Percentiles rank a stretch among this genome's conserved stretches.
phyloP scores from a whole-genome alignment of 2,888 invertebrate genomes.

The Drosophila antonietae region DNA sequence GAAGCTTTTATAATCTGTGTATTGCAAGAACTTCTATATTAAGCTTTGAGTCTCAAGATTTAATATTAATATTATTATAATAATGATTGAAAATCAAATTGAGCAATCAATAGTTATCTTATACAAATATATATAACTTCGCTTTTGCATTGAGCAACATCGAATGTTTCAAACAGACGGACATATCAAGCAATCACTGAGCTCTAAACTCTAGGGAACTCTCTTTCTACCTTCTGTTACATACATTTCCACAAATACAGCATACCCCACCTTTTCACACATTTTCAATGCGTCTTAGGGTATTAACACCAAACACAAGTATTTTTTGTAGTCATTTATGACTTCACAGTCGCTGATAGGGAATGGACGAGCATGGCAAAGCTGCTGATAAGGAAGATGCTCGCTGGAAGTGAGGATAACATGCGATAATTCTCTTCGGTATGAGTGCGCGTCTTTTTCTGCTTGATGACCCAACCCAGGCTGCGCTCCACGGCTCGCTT shows the following conservation, averaged over 20 bases:
- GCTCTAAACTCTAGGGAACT: not conserved
- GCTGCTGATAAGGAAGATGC: slow-evolving; percentile 90
- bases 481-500: slow-evolving; percentile 97
- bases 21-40: not conserved
- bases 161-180: not conserved
- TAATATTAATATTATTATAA: not conserved
- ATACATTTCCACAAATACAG: not conserved
- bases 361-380: slow-evolving; percentile 87
- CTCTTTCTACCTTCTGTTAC: not conserved
- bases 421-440: slow-evolving; percentile 93
- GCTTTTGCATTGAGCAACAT: not conserved
- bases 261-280: not conserved
- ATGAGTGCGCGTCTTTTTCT: slow-evolving; percentile 90
- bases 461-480: slow-evolving; percentile 93
- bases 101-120: not conserved
- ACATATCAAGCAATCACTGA: not conserved
- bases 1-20: not conserved
- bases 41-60: not conserved
- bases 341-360: slow-evolving; percentile 39
- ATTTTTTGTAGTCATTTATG: slow-evolving; percentile 14
- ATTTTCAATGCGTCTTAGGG: not conserved
- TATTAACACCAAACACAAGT: too few species aligned
- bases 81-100: not conserved
- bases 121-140: not conserved
- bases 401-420: slow-evolving; percentile 91